Conservation (phyloP, 2,797 vertebrate genomes). For the Cossypha polioptera region DNA sequence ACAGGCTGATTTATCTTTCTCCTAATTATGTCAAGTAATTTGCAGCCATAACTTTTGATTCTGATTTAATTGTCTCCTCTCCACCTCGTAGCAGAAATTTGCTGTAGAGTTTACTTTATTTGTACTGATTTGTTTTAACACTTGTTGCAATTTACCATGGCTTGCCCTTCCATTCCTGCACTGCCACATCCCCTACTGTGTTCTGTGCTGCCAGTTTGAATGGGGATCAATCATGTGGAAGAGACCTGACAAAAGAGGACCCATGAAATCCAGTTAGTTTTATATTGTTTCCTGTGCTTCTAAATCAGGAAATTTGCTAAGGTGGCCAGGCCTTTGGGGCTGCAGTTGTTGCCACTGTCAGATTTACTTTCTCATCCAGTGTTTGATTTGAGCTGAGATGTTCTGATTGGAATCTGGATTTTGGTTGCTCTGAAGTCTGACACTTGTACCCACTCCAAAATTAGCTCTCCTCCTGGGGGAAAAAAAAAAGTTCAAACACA, state of each 20-base stretch:
- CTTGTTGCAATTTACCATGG: background rate
- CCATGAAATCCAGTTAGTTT: background rate
- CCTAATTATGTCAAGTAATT: background rate
- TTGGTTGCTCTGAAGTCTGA: background rate
- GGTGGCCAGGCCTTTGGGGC: background rate
- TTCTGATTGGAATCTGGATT: background rate
- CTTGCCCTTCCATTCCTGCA: background rate
- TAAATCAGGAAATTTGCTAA: background rate
- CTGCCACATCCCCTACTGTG: background rate
- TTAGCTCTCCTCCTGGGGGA: accelerated
- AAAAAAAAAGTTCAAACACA: background rate
- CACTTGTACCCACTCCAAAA: background rate
- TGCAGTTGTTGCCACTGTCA: background rate
- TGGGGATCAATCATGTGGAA: background rate
- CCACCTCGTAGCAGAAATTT: background rate
- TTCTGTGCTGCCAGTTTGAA: background rate
- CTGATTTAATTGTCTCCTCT: background rate
- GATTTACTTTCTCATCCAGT: background rate
- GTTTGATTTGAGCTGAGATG: background rate
- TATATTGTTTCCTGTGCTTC: background rate
- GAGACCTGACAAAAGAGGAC: background rate
- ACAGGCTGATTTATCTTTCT: constrained; percentile 4
- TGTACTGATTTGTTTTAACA: background rate
- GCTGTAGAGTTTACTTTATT: background rate
- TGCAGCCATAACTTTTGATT: background rate